phyloP scores from a whole-genome alignment of 2,797 vertebrate genomes.

The Helostoma temminkii region DNA sequence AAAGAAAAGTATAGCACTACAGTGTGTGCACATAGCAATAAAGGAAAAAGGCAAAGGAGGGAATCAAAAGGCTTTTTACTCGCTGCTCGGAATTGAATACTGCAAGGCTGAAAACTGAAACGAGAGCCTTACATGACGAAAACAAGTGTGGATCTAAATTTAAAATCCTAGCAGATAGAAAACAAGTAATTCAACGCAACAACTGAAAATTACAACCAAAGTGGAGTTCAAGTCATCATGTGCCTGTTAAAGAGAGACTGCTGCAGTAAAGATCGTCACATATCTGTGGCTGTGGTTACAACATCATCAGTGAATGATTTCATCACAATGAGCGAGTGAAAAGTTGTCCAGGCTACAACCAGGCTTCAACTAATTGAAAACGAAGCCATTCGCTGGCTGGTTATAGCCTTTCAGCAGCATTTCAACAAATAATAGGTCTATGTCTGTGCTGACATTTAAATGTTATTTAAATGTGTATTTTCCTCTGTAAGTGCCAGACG shows the following conservation, averaged over 20 bases:
- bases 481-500: background rate
- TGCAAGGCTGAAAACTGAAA: constrained; percentile 48
- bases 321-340: constrained; percentile 19
- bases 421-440: constrained; percentile 17
- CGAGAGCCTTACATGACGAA: constrained; percentile 30
- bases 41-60: constrained; percentile 47
- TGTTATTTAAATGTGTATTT: constrained; percentile 3
- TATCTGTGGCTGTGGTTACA: constrained; percentile 41
- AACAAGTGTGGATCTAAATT: constrained; percentile 29
- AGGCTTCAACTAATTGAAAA: constrained; percentile 2
- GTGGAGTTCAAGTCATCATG: constrained; percentile 35
- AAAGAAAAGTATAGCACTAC: constrained; percentile 43
- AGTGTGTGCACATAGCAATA: constrained; percentile 38
- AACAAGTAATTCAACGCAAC: constrained; percentile 21
- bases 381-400: background rate
- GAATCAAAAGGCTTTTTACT: constrained; percentile 46
- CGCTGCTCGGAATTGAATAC: constrained; percentile 39
- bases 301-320: constrained; percentile 21
- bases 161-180: constrained; percentile 24
- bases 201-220: constrained; percentile 38
- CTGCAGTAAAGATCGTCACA: constrained; percentile 27
- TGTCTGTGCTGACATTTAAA: constrained; percentile 10
- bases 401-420: constrained; percentile 19
- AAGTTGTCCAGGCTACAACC: constrained; percentile 29
- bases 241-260: constrained; percentile 31